Evolutionary conservation across 2,797 vertebrate species (phyloP).

Genomic region (Macropodus opercularis): DNA sequence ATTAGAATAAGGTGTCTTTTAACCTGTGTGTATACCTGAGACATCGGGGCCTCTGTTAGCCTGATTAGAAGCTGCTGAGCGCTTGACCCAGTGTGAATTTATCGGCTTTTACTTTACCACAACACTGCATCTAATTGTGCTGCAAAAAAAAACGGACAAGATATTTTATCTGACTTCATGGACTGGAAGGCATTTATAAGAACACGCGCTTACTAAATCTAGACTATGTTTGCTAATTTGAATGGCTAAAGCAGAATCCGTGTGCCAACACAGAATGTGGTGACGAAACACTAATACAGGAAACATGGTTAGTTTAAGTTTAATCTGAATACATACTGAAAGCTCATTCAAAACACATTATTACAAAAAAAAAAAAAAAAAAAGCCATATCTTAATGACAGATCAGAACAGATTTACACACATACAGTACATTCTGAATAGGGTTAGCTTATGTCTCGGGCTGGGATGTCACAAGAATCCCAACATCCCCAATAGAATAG

Average conservation of each 20-base stretch:
- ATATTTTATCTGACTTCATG: constrained; percentile 71
- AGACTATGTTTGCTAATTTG: constrained; percentile 53
- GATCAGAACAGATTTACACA: constrained; percentile 75
- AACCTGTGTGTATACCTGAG: constrained; percentile 66
- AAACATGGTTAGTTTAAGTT: constrained; percentile 70
- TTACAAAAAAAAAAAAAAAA: too few relatives aligned
- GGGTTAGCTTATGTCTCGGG: constrained; percentile 78
- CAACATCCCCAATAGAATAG: constrained; percentile 70
- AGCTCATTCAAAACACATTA: constrained; percentile 71
- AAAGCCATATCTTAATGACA: constrained; percentile 69
- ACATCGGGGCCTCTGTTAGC: constrained; percentile 40
- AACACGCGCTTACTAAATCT: constrained; percentile 62
- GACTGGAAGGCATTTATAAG: constrained; percentile 64
- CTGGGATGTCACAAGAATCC: constrained; percentile 71
- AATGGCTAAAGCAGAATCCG: constrained; percentile 47
- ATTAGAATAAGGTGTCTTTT: constrained; percentile 66
- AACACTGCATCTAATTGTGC: neutral
- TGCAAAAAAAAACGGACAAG: constrained; percentile 74
- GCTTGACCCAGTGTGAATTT: constrained; percentile 4
- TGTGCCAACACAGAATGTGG: constrained; percentile 54
- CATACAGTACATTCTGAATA: constrained; percentile 81
- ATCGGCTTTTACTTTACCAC: neutral
- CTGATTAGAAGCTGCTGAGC: constrained; percentile 5
- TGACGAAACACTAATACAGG: constrained; percentile 54
- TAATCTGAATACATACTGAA: constrained; percentile 64